A percentile compares a stretch with the other conserved stretches of the same genome.
phyloP scores from a whole-genome alignment of 2,113 vertebrate species.

The Nothoprocta perdicaria region DNA sequence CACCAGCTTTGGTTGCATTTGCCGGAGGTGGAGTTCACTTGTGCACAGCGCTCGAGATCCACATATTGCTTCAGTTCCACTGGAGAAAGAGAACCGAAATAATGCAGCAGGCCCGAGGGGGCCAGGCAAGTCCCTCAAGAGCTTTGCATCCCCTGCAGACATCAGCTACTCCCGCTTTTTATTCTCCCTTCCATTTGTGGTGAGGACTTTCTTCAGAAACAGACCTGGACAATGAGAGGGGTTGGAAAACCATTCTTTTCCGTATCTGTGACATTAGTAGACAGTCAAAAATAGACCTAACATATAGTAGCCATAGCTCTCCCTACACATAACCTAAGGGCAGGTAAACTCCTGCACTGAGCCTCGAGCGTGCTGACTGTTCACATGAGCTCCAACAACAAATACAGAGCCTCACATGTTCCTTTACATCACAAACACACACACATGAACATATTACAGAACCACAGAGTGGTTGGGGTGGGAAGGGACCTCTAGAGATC shows the following conservation, averaged over 20 bases:
- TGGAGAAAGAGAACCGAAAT: not conserved
- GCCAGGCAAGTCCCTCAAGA: not conserved
- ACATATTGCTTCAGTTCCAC: not conserved
- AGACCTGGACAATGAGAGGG: not conserved
- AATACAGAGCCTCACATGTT: fast-evolving
- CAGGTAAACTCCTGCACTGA: not conserved
- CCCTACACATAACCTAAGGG: not conserved
- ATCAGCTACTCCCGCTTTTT: not conserved
- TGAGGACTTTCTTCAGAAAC: not conserved
- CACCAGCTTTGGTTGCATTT: not conserved
- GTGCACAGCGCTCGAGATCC: too few species aligned
- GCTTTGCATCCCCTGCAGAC: too few species aligned
- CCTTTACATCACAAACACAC: not conserved
- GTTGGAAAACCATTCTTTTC: not conserved
- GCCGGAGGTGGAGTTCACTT: not conserved
- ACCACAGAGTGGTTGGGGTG: too few species aligned
- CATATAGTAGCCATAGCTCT: not conserved
- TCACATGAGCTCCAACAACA: not conserved
- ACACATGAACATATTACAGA: too few species aligned
- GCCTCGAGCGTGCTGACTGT: not conserved
- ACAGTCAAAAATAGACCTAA: not conserved
- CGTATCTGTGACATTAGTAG: not conserved
- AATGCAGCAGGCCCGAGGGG: not conserved
- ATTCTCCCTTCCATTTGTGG: not conserved
- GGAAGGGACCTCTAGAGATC: too few species aligned